Conservation (phyloP, 2,888 invertebrate species). For the Dryomyza anilis region DNA sequence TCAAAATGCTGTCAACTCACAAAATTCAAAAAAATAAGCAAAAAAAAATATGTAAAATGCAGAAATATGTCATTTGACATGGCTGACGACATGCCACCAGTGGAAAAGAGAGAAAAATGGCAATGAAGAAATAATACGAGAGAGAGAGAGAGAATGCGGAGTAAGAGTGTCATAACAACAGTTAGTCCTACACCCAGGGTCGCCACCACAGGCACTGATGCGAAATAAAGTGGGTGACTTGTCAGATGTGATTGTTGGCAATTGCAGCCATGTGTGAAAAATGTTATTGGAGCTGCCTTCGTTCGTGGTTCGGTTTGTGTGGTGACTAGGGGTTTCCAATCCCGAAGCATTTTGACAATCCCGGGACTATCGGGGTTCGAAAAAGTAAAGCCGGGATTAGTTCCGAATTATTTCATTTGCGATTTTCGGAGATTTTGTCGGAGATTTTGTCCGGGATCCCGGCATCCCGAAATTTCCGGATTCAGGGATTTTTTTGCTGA, state of each 20-base stretch:
- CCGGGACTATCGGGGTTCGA: too few species aligned
- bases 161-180: not conserved
- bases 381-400: too few species aligned
- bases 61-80: constrained; percentile 29
- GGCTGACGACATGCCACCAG: constrained; percentile 13
- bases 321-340: too few species aligned
- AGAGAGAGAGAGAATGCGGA: not conserved
- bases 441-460: too few species aligned
- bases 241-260: constrained; percentile 41
- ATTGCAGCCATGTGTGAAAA: constrained; percentile 43
- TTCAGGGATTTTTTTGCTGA: too few species aligned
- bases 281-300: constrained; percentile 42
- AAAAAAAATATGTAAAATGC: too few species aligned
- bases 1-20: constrained; percentile 46
- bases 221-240: constrained; percentile 37
- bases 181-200: not conserved
- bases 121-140: not conserved
- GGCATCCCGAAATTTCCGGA: too few species aligned
- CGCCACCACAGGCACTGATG: not conserved
- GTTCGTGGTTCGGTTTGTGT: too few species aligned
- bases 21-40: constrained; percentile 33
- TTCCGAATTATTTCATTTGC: too few species aligned
- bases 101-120: not conserved
- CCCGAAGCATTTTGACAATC: too few species aligned
- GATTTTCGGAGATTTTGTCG: too few species aligned